Conservation (phyloP, 2,888 invertebrate species). For the Sphecodes monilicornis region DNA sequence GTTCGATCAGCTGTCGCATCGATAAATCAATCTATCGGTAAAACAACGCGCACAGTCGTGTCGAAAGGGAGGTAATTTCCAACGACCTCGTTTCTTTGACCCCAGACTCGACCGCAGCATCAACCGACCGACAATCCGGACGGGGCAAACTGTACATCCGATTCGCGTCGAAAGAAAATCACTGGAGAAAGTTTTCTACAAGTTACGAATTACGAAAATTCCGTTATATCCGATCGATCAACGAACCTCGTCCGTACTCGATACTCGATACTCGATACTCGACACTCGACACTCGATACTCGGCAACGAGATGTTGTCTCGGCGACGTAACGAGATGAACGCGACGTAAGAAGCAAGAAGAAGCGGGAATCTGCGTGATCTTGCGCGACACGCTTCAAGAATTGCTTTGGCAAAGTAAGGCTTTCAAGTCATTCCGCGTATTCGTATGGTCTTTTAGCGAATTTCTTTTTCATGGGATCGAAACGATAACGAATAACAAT, state of each 20-base stretch:
- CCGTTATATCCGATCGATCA: neutral
- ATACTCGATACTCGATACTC: neutral
- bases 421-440: neutral
- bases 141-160: neutral
- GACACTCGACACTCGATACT: neutral
- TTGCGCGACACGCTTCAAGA: neutral
- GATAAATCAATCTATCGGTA: conserved; percentile 8
- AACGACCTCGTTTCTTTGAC: neutral
- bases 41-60: neutral
- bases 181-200: neutral
- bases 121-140: neutral
- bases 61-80: neutral
- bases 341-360: neutral
- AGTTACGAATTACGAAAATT: neutral
- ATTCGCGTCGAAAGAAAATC: conserved; percentile 5
- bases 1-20: conserved; percentile 3
- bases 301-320: neutral
- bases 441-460: neutral
- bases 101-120: conserved; percentile 10
- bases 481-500: neutral
- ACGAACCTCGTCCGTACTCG: neutral
- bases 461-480: neutral
- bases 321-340: neutral
- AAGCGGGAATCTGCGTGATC: neutral
- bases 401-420: neutral